Evolutionary conservation across 2,113 vertebrate species (phyloP), one percentile per base, ranked within the genome.

Genomic region (Ophiodon elongatus): DNA sequence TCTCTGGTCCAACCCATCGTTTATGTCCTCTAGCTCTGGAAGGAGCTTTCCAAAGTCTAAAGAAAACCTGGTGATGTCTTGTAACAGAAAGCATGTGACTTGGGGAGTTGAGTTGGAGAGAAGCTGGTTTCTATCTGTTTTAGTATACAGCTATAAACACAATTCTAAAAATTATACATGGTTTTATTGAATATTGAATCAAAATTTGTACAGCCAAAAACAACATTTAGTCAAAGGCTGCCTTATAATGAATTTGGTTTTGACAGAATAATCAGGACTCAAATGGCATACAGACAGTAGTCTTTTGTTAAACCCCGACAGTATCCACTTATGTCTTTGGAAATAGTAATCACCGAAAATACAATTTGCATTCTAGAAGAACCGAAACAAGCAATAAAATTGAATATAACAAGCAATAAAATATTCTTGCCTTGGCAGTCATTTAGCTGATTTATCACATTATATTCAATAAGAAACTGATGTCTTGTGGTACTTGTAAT

Each of bases 191-290:
- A 54, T 63, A 33, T 1, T 54, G 17, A 54, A 67, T 47, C 33
- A 37, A 54, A 72, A 73, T 57, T 73, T 11, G 43, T 69, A 73
- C 72, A 80, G 67, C 13, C 68, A 73, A 68, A 72, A 66, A 60
- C 19, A 59, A 45, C 25, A 56, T 56, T 72, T 35, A 50, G 5
- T 72, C 41, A 56, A 35, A 54, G 62, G 74, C 75, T 77, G 62
- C 63, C 54, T 78, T 56, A 31, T 52, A 43, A 15, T 35, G 1
- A 52, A 67, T 73, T 54, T 56, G 19, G 54, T 1, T 72, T 57
- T 70, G 29, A 47, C 1, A 76, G 17, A 19, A 56, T n/a, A 54
- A 63, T 70, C 25, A 63, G 7, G 8, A 63, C 33, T 52, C 7
- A 56, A 21, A 1, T 80, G 29, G 17, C 25, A 41, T 35, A 13